Percentiles rank a stretch among this genome's conserved stretches.
These are phyloP conservation scores for Mastacembelus armatus DNA, from an alignment of 2,797 vertebrate genomes.

Conservation along the genomic window DNA sequence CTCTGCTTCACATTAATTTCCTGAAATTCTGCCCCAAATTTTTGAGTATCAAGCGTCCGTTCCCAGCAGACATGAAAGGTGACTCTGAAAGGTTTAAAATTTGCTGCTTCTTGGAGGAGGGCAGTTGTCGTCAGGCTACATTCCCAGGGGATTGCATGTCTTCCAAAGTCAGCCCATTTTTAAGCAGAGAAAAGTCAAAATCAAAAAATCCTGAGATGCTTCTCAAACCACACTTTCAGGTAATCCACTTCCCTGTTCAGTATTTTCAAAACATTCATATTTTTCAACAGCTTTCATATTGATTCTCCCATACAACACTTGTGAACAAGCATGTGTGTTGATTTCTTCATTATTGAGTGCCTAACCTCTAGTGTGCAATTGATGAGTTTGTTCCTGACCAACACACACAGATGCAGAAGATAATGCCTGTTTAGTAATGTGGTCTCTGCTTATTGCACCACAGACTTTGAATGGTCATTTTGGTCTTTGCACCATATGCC, in stretches of 20 bases:
- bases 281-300: neutral
- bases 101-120: neutral
- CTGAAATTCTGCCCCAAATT: neutral
- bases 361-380: neutral
- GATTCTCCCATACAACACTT: neutral
- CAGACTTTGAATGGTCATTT: neutral
- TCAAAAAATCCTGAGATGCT: too few relatives aligned
- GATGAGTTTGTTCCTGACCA: neutral
- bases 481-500: neutral
- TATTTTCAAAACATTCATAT: neutral
- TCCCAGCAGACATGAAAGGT: neutral
- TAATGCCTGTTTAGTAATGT: neutral
- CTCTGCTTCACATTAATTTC: neutral
- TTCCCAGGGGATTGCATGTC: neutral
- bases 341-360: neutral
- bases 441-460: neutral
- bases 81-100: neutral
- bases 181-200: too few relatives aligned
- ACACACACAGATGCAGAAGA: neutral
- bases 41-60: neutral
- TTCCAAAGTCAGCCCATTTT: neutral
- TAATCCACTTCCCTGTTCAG: neutral
- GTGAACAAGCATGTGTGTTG: neutral
- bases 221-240: neutral
- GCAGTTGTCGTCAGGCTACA: neutral